Conservation (phyloP, 2,888 invertebrate species). For the Volucella zonaria region DNA sequence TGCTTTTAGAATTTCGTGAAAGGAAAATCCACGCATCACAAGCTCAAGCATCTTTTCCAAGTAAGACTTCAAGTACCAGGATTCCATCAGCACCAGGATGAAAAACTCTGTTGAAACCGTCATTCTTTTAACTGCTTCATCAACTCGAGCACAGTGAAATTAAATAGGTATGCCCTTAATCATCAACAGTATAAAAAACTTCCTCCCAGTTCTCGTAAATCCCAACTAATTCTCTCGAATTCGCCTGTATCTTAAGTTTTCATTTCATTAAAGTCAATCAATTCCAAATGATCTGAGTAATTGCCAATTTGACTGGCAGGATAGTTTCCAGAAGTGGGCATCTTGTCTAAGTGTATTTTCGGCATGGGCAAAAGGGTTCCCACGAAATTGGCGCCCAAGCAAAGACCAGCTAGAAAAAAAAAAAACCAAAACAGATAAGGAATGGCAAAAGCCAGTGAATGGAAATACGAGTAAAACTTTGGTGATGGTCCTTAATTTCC, state of each 20-base stretch:
- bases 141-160: slow-evolving; percentile 2
- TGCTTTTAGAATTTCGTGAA: too few species aligned
- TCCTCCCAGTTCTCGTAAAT: background rate
- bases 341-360: slow-evolving; percentile 18
- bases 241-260: slow-evolving; percentile 44
- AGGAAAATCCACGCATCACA: too few species aligned
- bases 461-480: too few species aligned
- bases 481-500: background rate
- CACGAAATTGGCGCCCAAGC: background rate
- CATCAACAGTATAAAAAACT: background rate
- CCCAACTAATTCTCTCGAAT: slow-evolving; percentile 36
- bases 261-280: slow-evolving; percentile 71
- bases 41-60: too few species aligned
- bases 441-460: background rate
- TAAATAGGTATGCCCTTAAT: slow-evolving; percentile 10
- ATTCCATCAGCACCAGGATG: too few species aligned
- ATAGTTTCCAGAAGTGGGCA: slow-evolving; percentile 26
- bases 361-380: slow-evolving; percentile 17
- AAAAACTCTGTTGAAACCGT: background rate
- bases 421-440: background rate
- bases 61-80: too few species aligned
- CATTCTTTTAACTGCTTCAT: background rate
- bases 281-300: slow-evolving; percentile 69
- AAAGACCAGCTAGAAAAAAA: background rate
- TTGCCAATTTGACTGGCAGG: slow-evolving; percentile 50